These are phyloP conservation scores for Hippocampus guttulatus DNA, from an alignment of 2,113 vertebrate genomes.

Conservation along the genomic window DNA sequence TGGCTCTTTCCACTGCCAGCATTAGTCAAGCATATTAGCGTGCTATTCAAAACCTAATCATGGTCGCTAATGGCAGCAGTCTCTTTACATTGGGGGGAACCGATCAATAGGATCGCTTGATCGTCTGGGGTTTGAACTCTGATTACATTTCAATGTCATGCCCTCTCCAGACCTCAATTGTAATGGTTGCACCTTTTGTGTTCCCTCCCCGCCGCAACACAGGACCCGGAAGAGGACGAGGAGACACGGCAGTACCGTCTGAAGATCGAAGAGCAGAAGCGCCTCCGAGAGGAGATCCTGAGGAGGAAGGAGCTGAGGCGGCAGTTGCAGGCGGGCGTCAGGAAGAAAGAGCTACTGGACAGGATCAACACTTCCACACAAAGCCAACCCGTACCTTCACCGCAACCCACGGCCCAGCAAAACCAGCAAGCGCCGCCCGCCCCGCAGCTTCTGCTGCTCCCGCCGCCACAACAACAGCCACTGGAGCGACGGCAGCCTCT, in stretches of 20 bases:
- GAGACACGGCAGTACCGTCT: slow-evolving; percentile 89
- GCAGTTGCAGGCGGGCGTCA: slow-evolving; percentile 90
- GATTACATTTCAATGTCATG: slow-evolving; percentile 20
- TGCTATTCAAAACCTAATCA: slow-evolving; percentile 82
- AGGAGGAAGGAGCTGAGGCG: slow-evolving; percentile 88
- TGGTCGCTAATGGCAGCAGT: slow-evolving; percentile 81
- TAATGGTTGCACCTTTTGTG: not conserved
- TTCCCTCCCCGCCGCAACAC: slow-evolving; percentile 25
- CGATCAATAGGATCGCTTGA: slow-evolving; percentile 47
- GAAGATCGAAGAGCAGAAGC: slow-evolving; percentile 97
- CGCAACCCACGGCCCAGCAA: slow-evolving; percentile 27
- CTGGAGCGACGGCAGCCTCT: not conserved
- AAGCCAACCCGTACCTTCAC: slow-evolving; percentile 37
- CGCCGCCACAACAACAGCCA: not conserved
- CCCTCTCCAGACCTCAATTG: not conserved
- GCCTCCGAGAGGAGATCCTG: slow-evolving; percentile 89
- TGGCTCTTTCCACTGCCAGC: slow-evolving; percentile 1
- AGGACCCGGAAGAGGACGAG: slow-evolving; percentile 91
- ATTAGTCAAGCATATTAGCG: slow-evolving; percentile 62
- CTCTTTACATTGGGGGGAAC: slow-evolving; percentile 45
- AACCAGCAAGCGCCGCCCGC: slow-evolving; percentile 30
- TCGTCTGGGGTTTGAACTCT: slow-evolving; percentile 34
- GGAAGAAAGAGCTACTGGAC: slow-evolving; percentile 89
- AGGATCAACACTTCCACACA: slow-evolving; percentile 68
- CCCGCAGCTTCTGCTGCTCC: slow-evolving; percentile 10